Percentiles rank a stretch among this genome's conserved stretches.
These are phyloP conservation scores for Fragum whitleyi DNA, from an alignment of 2,888 invertebrate species.

Conservation along the genomic window DNA sequence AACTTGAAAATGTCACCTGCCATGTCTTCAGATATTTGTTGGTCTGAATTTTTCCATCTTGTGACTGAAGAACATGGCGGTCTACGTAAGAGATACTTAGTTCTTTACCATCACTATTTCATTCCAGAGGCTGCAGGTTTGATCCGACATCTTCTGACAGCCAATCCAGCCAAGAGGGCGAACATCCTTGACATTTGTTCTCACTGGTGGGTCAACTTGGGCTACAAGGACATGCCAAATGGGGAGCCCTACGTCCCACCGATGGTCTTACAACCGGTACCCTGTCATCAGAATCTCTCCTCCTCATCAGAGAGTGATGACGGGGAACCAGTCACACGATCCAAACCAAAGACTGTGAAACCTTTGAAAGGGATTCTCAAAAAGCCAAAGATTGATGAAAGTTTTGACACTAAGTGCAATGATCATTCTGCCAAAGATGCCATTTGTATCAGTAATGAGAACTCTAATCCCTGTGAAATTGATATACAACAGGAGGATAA, in stretches of 20 bases:
- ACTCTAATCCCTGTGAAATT: constrained; percentile 32
- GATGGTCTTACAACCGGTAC: constrained; percentile 65
- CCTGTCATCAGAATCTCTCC: constrained; percentile 65
- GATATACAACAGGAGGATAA: constrained; percentile 43
- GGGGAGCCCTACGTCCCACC: constrained; percentile 72
- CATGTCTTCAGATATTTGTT: too few relatives aligned
- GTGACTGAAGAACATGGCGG: too few relatives aligned
- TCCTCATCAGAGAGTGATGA: constrained; percentile 74
- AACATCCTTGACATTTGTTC: constrained; percentile 97
- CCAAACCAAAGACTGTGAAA: constrained; percentile 61
- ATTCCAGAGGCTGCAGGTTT: constrained; percentile 95
- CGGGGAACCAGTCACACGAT: constrained; percentile 63
- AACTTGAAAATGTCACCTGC: too few relatives aligned
- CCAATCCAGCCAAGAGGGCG: constrained; percentile 94
- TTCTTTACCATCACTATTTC: neutral
- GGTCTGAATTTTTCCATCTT: too few relatives aligned
- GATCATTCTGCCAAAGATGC: constrained; percentile 27
- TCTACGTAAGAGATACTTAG: too few relatives aligned
- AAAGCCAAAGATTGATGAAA: constrained; percentile 67
- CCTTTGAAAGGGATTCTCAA: constrained; percentile 72
- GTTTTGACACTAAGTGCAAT: constrained; percentile 45
- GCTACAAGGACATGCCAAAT: constrained; percentile 76
- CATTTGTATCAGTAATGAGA: constrained; percentile 38
- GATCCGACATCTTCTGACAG: constrained; percentile 97
- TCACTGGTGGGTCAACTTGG: constrained; percentile 97